phyloP scores from a whole-genome alignment of 2,797 vertebrate genomes.

The Rhinella marina region DNA sequence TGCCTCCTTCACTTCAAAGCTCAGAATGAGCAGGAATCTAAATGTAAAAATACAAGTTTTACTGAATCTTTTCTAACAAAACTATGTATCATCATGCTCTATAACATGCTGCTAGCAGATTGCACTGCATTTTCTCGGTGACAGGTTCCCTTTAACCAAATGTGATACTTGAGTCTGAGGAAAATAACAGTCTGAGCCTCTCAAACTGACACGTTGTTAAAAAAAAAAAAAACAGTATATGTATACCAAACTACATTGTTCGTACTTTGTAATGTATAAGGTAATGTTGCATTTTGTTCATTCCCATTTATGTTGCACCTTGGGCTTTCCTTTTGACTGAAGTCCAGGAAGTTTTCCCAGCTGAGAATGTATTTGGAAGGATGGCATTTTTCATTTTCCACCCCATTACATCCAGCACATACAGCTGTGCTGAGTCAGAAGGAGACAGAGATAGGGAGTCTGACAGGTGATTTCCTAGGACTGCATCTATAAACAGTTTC shows the following conservation, averaged over 20 bases:
- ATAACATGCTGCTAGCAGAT: no score
- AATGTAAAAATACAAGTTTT: no score
- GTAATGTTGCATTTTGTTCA: background rate
- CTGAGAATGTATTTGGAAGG: conserved; percentile 51
- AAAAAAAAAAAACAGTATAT: background rate
- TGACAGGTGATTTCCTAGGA: conserved; percentile 59
- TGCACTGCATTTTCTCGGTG: no score
- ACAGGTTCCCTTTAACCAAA: background rate
- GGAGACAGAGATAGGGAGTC: conserved; percentile 46
- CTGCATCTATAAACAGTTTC: conserved; percentile 52
- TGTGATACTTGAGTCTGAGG: background rate
- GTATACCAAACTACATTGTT: background rate
- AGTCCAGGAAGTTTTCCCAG: conserved; percentile 46
- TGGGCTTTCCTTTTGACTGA: conserved; percentile 16
- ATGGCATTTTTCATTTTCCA: conserved; percentile 57
- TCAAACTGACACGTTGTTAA: background rate
- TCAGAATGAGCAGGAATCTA: no score
- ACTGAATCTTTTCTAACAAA: no score
- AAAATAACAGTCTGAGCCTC: background rate
- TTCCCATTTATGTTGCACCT: background rate
- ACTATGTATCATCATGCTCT: no score
- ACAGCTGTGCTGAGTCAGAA: conserved; percentile 60
- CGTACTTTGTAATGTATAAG: background rate
- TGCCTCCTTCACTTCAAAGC: no score
- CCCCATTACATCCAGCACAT: conserved; percentile 57